Percentiles rank a stretch among this genome's conserved stretches.
Evolutionary conservation across 2,797 vertebrate genomes (phyloP).

Genomic region (Notoglanidium macrostoma): DNA sequence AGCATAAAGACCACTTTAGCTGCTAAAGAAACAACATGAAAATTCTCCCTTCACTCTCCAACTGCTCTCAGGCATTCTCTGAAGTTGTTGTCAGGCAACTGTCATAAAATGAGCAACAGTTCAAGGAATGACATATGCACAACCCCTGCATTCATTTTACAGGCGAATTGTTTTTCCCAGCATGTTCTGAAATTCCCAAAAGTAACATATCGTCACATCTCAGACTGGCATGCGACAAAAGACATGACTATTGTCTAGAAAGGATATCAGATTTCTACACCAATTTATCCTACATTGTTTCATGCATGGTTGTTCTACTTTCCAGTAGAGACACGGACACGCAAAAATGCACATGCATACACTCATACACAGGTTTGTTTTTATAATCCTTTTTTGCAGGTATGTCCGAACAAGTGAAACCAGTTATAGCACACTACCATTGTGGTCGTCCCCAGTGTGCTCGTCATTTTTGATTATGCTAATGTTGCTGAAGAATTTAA

Average conservation of each 20-base stretch:
- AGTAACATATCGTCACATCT: constrained; percentile 47
- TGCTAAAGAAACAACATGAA: constrained; percentile 28
- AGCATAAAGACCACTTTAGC: constrained; percentile 6
- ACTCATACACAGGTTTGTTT: constrained; percentile 29
- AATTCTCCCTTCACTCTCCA: constrained; percentile 46
- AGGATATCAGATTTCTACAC: constrained; percentile 41
- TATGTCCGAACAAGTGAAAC: constrained; percentile 46
- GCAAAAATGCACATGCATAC: neutral
- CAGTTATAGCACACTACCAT: constrained; percentile 67
- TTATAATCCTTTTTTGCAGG: constrained; percentile 41
- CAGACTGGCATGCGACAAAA: constrained; percentile 44
- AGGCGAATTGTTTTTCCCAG: constrained; percentile 47
- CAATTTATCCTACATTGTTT: constrained; percentile 41
- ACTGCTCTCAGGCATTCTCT: constrained; percentile 25
- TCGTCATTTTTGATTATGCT: constrained; percentile 64
- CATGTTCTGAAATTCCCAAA: constrained; percentile 45
- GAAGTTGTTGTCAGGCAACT: constrained; percentile 51
- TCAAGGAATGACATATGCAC: constrained; percentile 43
- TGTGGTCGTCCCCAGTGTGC: constrained; percentile 64
- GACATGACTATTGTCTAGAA: constrained; percentile 45
- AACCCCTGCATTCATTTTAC: constrained; percentile 52
- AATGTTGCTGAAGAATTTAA: constrained; percentile 61
- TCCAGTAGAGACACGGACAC: constrained; percentile 9
- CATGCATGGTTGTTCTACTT: constrained; percentile 29
- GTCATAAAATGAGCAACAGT: constrained; percentile 49